Percentiles rank a stretch among this genome's conserved stretches.
Evolutionary conservation across 2,888 invertebrate species (phyloP).

Genomic region (Leptodirus hochenwartii): DNA sequence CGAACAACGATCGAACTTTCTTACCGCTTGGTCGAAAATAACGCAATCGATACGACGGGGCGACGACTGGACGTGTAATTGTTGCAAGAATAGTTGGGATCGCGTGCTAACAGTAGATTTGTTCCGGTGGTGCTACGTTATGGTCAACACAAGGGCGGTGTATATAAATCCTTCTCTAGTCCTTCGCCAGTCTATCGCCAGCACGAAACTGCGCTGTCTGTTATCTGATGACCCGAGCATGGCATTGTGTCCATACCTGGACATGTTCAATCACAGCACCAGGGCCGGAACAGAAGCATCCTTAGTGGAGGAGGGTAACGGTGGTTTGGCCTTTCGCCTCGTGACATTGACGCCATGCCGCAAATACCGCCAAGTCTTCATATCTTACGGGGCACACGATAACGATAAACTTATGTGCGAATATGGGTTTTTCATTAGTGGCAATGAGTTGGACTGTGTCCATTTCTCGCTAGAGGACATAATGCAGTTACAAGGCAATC

Average conservation of each 20-base stretch:
- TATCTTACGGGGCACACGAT: slow-evolving; percentile 71
- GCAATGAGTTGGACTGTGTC: slow-evolving; percentile 50
- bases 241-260: slow-evolving; percentile 75
- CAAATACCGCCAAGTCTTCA: slow-evolving; percentile 61
- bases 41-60: slow-evolving; percentile 25
- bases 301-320: slow-evolving; percentile 16
- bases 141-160: slow-evolving; percentile 72
- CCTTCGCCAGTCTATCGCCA: slow-evolving; percentile 22
- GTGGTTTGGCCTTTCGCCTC: slow-evolving; percentile 32
- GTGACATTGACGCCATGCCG: slow-evolving; percentile 32
- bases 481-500: slow-evolving; percentile 1
- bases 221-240: slow-evolving; percentile 41
- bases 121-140: slow-evolving; percentile 67
- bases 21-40: slow-evolving; percentile 24
- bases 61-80: slow-evolving; percentile 24
- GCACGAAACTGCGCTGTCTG: slow-evolving; percentile 17
- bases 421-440: slow-evolving; percentile 65
- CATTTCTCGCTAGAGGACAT: slow-evolving; percentile 31
- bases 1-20: slow-evolving; percentile 24
- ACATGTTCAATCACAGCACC: slow-evolving; percentile 75
- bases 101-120: slow-evolving; percentile 33
- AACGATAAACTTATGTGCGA: slow-evolving; percentile 67
- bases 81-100: slow-evolving; percentile 26
- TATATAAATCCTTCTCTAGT: slow-evolving; percentile 41
- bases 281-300: slow-evolving; percentile 34